phyloP scores from a whole-genome alignment of 2,797 vertebrate species.

The Corythornis leucogaster region DNA sequence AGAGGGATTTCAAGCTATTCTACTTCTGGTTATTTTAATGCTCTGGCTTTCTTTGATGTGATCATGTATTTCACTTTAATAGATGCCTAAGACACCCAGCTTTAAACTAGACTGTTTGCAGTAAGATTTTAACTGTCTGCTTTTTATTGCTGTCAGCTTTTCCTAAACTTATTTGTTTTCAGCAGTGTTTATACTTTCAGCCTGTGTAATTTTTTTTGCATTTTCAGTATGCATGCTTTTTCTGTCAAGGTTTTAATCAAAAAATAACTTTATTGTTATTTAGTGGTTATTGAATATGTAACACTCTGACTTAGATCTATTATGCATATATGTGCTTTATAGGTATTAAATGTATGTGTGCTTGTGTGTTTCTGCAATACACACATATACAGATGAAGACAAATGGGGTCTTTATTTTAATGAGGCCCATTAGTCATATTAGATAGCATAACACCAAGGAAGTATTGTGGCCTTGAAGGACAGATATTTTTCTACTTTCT shows the following conservation, averaged over 20 bases:
- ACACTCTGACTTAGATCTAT: background rate
- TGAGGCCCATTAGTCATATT: background rate
- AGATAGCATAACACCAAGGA: background rate
- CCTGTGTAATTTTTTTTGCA: background rate
- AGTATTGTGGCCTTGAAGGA: background rate
- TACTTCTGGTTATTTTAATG: slow-evolving; percentile 14
- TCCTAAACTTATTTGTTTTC: slow-evolving; percentile 46
- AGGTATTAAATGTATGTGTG: background rate
- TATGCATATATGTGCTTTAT: background rate
- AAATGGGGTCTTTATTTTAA: slow-evolving; percentile 22
- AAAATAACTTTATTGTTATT: background rate
- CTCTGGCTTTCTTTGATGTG: slow-evolving; percentile 7
- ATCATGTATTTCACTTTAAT: slow-evolving; percentile 41
- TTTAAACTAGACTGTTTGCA: slow-evolving; percentile 33
- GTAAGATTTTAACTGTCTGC: slow-evolving; percentile 51
- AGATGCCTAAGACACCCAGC: slow-evolving; percentile 17
- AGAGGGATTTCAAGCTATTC: slow-evolving; percentile 48
- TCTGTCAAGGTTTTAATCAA: background rate
- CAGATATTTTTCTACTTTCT: background rate
- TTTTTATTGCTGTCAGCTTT: slow-evolving; percentile 39
- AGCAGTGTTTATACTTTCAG: slow-evolving; percentile 19
- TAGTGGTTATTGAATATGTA: background rate
- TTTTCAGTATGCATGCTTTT: slow-evolving; percentile 16
- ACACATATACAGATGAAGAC: background rate
- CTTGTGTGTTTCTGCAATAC: background rate